phyloP scores from a whole-genome alignment of 2,113 vertebrate genomes.

The Lethenteron reissneri region DNA sequence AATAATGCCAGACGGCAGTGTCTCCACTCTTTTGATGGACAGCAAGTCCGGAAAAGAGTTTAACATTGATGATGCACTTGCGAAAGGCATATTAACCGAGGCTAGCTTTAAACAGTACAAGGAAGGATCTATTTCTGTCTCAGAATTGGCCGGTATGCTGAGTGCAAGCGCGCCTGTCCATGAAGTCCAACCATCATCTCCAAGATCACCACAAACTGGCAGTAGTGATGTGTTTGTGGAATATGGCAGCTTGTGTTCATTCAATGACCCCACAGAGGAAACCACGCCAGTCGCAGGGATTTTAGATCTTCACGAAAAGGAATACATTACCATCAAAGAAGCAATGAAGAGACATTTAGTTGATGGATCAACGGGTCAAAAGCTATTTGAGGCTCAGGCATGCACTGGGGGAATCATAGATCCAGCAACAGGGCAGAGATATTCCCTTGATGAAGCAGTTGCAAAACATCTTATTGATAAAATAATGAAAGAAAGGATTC shows the following conservation, averaged over 20 bases:
- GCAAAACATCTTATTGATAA: slow-evolving; percentile 44
- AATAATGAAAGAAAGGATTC: slow-evolving; percentile 33
- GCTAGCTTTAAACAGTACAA: slow-evolving; percentile 56
- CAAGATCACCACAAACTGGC: slow-evolving; percentile 25
- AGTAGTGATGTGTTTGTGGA: neutral
- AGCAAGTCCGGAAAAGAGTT: slow-evolving; percentile 80
- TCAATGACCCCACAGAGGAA: neutral
- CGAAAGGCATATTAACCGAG: slow-evolving; percentile 36
- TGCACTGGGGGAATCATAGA: slow-evolving; percentile 78
- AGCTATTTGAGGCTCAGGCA: slow-evolving; percentile 75
- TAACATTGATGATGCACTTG: slow-evolving; percentile 66
- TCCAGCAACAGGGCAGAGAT: slow-evolving; percentile 45
- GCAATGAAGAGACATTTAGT: slow-evolving; percentile 51
- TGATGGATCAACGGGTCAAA: slow-evolving; percentile 47
- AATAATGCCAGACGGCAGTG: slow-evolving; percentile 51
- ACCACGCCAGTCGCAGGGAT: slow-evolving; percentile 55
- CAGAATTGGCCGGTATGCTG: slow-evolving; percentile 70
- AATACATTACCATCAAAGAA: slow-evolving; percentile 52
- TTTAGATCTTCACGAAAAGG: slow-evolving; percentile 43
- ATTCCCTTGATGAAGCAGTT: slow-evolving; percentile 58
- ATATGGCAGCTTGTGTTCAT: neutral
- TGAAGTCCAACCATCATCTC: slow-evolving; percentile 14
- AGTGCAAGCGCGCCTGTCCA: slow-evolving; percentile 29
- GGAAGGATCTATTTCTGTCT: slow-evolving; percentile 79
- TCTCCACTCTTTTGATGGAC: slow-evolving; percentile 69